Evolutionary conservation across 2,113 vertebrate genomes (phyloP), one percentile per base, ranked within the genome.

Genomic region (Zosterops hypoxanthus): DNA sequence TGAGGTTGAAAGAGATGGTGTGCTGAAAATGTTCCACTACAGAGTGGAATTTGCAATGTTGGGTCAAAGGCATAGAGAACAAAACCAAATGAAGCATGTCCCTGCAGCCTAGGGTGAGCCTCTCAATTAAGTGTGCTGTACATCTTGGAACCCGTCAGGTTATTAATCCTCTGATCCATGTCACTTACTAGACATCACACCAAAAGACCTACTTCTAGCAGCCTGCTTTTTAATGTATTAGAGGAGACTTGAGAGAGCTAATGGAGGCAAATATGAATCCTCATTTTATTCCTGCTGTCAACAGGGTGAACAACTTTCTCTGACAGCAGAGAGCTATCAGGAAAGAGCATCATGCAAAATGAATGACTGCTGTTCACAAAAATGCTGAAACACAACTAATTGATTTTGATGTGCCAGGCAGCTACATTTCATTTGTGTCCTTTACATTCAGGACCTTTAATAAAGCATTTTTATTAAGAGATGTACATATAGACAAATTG

Each of bases 241-340:
- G 63, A 63, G 52, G 42, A 82, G 41, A 59, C 34, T 52, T 46
- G 75, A 76, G 8, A 68, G 69, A 66, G 26, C 59, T 94, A 90
- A 94, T 56, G n/a, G 55, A 94, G 53, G 31, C 41, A 92, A 93
- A 91, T 77, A 93, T 1, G 60, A 92, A 94, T 92, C 79, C 59
- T 78, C n/a, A 29, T 46, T 81, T 86, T 82, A 68, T 36, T 42
- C 52, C 63, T 86, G n/a, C 46, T 95, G 86, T 89, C 92, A 91
- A 70, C 68, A 81, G 76, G 36, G 79, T 33, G 63, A 57, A 76
- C 56, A 83, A 76, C 39, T 75, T 83, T 86, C 66, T 73, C 92
- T 95, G 76, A 60, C 79, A 92, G 68, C 70, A 86, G 88, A 92
- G 68, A 86, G 78, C 79, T 94, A 92, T 92, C 80, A 88, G 49